A percentile compares a stretch with the other conserved stretches of the same genome.
These are phyloP conservation scores for Hyperopisus bebe DNA, from an alignment of 2,113 vertebrate genomes.

Conservation along the genomic window DNA sequence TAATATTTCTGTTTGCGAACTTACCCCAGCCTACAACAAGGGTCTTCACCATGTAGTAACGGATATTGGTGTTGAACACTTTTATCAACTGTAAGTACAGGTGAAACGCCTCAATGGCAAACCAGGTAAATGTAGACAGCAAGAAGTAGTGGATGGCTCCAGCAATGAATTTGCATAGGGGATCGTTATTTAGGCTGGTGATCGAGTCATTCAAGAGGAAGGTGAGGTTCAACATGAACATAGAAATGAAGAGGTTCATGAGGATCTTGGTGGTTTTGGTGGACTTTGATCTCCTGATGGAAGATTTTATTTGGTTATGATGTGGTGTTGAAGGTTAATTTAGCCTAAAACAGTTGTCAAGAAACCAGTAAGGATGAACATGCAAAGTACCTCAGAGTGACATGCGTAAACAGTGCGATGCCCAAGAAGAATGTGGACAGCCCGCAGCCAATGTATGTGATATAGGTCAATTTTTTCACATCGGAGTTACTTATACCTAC, in stretches of 20 bases:
- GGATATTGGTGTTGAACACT: slow-evolving; percentile 49
- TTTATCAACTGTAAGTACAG: slow-evolving; percentile 63
- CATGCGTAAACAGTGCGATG: slow-evolving; percentile 53
- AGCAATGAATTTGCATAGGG: slow-evolving; percentile 51
- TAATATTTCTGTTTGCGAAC: slow-evolving; percentile 25
- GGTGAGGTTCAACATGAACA: slow-evolving; percentile 65
- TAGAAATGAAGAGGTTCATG: slow-evolving; percentile 58
- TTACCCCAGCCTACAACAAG: slow-evolving; percentile 67
- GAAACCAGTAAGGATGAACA: not conserved
- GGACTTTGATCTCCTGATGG: slow-evolving; percentile 46
- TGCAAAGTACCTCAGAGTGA: slow-evolving; percentile 44
- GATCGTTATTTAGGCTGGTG: fast-evolving
- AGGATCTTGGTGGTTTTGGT: slow-evolving; percentile 53
- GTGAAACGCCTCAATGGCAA: slow-evolving; percentile 63
- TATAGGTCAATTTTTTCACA: slow-evolving; percentile 47
- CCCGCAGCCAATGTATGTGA: slow-evolving; percentile 56
- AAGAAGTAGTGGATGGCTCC: slow-evolving; percentile 68
- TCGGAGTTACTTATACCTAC: slow-evolving; percentile 34
- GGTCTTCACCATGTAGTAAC: slow-evolving; percentile 62
- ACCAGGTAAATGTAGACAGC: slow-evolving; percentile 76
- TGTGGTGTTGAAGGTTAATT: not conserved
- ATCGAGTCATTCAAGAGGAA: slow-evolving; percentile 61
- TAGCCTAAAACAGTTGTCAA: not conserved
- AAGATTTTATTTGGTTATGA: not conserved
- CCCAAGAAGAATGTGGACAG: slow-evolving; percentile 57